Evolutionary conservation across 2,113 vertebrate genomes (phyloP), one percentile per base, ranked within the genome.

Genomic region (Grammomys surdaster): DNA sequence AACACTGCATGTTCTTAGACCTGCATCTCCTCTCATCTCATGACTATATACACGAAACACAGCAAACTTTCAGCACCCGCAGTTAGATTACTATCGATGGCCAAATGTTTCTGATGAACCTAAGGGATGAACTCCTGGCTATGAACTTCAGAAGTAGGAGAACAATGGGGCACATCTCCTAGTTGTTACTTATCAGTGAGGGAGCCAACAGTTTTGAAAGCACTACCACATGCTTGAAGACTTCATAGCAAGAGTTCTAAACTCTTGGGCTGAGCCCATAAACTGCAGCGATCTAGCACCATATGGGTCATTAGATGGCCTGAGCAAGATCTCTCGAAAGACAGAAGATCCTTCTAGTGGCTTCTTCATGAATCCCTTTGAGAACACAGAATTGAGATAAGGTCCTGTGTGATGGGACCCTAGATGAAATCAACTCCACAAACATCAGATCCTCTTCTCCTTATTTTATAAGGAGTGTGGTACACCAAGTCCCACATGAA

Each of bases 1-100:
- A 60, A 96, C 86, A 90, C 17, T 10, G 5, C 75, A 72, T 43
- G 40, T 33, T 95, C 88, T 89, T 84, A 84, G 28, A 78, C 28
- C 28, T 82, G 36, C 48, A 12, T 85, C 46, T 96, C 28, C 40
- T 36, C 78, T 82, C 69, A 43, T 94, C 65, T 78, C 73, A 31
- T 72, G 82, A 97, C 36, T 75, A 19, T 0, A 0, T 2, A 46
- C 33, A 86, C 54, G 51, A 58, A 92, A 60, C 46, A 51, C 80
- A 82, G 93, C 89, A 81, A n/a, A 94, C 77, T 92, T 90, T 88
- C 94, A 67, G 95, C 81, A 56, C 60, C 76, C 72, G n/a, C 48
- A 85, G 60, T 95, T 36, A 90, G 77, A 76, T 69, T 17, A 16
- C 60, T 65, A 43, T 91, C 54, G 56, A 73, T 13, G 87, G 7